Percentiles rank a stretch among this genome's conserved stretches.
These are phyloP conservation scores for Drosophila ohnishii DNA, from an alignment of 1,140 invertebrate genomes.

Conservation along the genomic window DNA sequence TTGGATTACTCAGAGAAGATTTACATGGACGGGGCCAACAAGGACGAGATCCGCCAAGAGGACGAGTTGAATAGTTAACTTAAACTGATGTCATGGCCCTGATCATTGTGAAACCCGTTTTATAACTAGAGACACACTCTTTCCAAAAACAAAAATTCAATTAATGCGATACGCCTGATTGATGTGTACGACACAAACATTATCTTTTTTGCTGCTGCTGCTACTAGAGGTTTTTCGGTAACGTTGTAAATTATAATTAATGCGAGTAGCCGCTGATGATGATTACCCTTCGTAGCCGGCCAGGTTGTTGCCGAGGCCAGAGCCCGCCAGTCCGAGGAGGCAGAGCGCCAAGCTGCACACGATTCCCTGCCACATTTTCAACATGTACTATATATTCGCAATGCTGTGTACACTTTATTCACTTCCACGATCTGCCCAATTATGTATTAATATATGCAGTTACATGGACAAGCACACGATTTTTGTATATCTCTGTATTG, in stretches of 20 bases:
- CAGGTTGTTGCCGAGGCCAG: conserved; percentile 60
- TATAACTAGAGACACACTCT: conserved; percentile 4
- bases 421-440: conserved; percentile 45
- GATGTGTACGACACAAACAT: conserved; percentile 47
- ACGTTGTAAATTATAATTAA: conserved; percentile 47
- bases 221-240: conserved; percentile 10
- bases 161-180: conserved; percentile 45
- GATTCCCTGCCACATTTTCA: conserved; percentile 69
- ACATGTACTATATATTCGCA: conserved; percentile 3
- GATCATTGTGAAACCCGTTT: conserved; percentile 16
- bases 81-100: not conserved
- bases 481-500: conserved; percentile 27
- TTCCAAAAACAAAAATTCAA: conserved; percentile 23
- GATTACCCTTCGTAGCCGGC: conserved; percentile 76
- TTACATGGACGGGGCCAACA: not conserved
- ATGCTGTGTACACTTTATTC: conserved; percentile 13
- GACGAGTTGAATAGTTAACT: not conserved
- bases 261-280: conserved; percentile 47
- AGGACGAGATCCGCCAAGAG: not conserved
- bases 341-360: conserved; percentile 67
- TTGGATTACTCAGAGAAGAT: conserved; percentile 15
- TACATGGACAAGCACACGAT: conserved; percentile 54
- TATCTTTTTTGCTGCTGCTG: conserved; percentile 16
- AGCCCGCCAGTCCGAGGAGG: conserved; percentile 48
- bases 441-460: conserved; percentile 77